These are phyloP conservation scores for Pammene aurita DNA, from an alignment of 2,888 invertebrate species.

Conservation along the genomic window DNA sequence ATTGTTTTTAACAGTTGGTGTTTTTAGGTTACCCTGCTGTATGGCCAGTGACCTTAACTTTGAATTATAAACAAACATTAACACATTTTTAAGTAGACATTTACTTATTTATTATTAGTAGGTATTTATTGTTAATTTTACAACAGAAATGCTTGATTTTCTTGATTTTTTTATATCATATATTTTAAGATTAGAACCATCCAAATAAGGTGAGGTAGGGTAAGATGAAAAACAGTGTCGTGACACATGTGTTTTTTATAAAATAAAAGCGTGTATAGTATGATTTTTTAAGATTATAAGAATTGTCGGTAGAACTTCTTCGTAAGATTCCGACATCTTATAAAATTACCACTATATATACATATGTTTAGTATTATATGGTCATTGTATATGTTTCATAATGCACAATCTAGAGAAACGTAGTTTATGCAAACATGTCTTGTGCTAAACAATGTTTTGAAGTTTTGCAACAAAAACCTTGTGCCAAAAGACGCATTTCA, in stretches of 20 bases:
- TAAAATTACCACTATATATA: too few relatives aligned
- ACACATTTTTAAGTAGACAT: constrained; percentile 13
- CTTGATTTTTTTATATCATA: too few relatives aligned
- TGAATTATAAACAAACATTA: constrained; percentile 28
- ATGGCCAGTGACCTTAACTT: constrained; percentile 40
- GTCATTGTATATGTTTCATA: background rate
- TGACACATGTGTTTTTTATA: too few relatives aligned
- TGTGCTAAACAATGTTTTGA: constrained; percentile 18
- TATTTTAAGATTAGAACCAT: too few relatives aligned
- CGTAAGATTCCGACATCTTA: too few relatives aligned
- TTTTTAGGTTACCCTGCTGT: constrained; percentile 27
- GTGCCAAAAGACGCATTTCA: constrained; percentile 36
- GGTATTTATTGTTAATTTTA: background rate
- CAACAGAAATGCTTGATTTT: background rate
- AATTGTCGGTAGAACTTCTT: too few relatives aligned
- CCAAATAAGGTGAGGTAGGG: too few relatives aligned
- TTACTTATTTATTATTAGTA: constrained; percentile 4
- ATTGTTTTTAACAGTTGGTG: constrained; percentile 36
- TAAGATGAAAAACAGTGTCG: too few relatives aligned
- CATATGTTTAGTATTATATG: too few relatives aligned
- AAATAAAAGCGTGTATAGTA: too few relatives aligned
- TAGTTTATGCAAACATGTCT: constrained; percentile 3
- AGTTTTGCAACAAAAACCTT: constrained; percentile 35
- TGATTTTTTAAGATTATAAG: too few relatives aligned
- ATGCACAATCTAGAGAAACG: background rate